Conservation (phyloP, 2,797 vertebrate genomes). For the Pipistrellus pygmaeus region DNA sequence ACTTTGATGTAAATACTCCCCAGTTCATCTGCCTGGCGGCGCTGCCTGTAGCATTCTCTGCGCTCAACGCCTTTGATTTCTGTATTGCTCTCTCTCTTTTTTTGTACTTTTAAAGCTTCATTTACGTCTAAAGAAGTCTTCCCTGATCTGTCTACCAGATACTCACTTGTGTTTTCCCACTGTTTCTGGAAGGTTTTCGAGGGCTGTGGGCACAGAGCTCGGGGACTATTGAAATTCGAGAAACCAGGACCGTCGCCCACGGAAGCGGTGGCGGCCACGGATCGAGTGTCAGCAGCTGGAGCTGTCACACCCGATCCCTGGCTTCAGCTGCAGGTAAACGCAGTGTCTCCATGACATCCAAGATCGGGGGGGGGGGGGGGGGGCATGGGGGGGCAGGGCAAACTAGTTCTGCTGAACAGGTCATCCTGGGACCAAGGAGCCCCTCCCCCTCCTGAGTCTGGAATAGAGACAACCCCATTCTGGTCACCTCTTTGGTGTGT, state of each 20-base stretch:
- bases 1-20: background rate
- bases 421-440: background rate
- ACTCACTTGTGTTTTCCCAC: background rate
- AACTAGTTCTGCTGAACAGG: background rate
- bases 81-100: background rate
- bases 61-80: background rate
- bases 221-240: background rate
- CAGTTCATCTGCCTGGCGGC: background rate
- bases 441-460: background rate
- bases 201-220: background rate
- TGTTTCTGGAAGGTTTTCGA: background rate
- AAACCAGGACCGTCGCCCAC: background rate
- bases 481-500: background rate
- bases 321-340: background rate
- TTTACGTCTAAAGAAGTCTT: background rate
- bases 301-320: accelerated
- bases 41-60: background rate
- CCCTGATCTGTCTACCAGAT: background rate
- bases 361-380: background rate
- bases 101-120: background rate
- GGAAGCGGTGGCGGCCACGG: background rate
- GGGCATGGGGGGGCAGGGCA: too few species aligned
- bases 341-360: too few species aligned
- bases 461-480: background rate
- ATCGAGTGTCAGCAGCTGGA: background rate